Evolutionary conservation across 2,888 invertebrate species (phyloP), one percentile per base, ranked within the genome.

Genomic region (Parthenolecanium corni): DNA sequence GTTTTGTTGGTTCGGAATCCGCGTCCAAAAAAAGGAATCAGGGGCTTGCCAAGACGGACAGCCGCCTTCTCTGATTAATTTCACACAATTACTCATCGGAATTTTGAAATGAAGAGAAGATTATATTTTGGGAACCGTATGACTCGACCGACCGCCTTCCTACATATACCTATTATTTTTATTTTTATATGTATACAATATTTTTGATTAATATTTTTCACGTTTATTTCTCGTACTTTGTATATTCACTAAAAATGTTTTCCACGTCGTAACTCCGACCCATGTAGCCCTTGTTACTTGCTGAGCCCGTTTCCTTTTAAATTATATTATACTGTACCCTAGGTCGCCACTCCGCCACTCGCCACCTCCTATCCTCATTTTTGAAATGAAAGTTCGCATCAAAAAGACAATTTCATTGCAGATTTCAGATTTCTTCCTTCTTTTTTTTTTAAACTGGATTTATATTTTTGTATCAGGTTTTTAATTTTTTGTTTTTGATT

Each of bases 31-130:
- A n/a, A n/a, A n/a, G 42, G 54, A 54, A 42, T 40, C 42, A 40
- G 54, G 54, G 54, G 54, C 54, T 54, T 54, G 54, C 54, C 54
- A 54, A 54, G 54, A 54, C 54, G 54, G 54, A 54, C 54, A 54
- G 42, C 54, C 54, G 54, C 54, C 54, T 54, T 42, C 40, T 54
- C 42, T 54, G 54, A 54, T 54, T 54, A 54, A 54, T 54, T 54
- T 42, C 54, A 40, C 54, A 54, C 54, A 54, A 54, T 54, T 54
- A 54, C 40, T 54, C 54, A 54, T 54, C 54, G 54, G n/a, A 54
- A 54, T 54, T 54, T 42, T 42, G 54, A 54, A 54, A 54, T 42
- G 54, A 54, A 54, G 54, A 54, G 54, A 54, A 54, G 54, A 42
- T 54, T 54, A 54, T 54, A 54, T 54, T 42, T 54, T n/a, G n/a